Base-by-base conservation (phyloP, 2,113 vertebrate species). In the Colinus virginianus region DNA sequence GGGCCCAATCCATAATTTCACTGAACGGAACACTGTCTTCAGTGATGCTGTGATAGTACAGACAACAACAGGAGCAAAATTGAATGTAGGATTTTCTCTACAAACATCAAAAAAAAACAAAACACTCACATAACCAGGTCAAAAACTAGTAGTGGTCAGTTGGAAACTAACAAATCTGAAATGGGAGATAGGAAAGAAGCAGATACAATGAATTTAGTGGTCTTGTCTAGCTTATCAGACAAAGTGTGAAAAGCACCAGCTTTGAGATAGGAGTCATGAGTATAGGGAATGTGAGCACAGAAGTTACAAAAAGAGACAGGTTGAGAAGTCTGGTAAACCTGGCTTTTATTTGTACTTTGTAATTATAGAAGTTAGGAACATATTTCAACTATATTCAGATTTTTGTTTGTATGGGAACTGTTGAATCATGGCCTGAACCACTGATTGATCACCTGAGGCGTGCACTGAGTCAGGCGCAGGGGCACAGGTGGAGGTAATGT, bases 251-350 rank as follows among this genome's bases (percentile, higher is more conserved):
- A 8, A 17, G 15, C 28, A 1, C 53, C 45, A 62, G 11, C 13
- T 59, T 63, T 51, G 25, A 16, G 19, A 66, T 1, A 66, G 8
- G 13, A 62, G 14, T 3, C 8, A 87, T 66, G 5, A 48, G 19
- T 38, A 53, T 3, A 3, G n/a, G 26, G 15, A 92, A 70, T 19
- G 4, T 42, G 38, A 90, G 8, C 28, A 32, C 7, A 0, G 5
- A 90, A 45, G 0, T 43, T 32, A 83, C 9, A 45, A 83, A 77
- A 15, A 84, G 18, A 68, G 19, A 23, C 0, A 48, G 9, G 56
- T 6, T 36, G 12, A 48, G 9, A 76, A 72, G 11, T 62, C 28
- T 46, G 18, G 8, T 32, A 70, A 87, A 55, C 66, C 3, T n/a
- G 8, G 6, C 8, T 3, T 38, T 77, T 58, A 40, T 45, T 18